Evolutionary conservation across 1,140 invertebrate species (phyloP).

Genomic region (Liolophura sinensis): DNA sequence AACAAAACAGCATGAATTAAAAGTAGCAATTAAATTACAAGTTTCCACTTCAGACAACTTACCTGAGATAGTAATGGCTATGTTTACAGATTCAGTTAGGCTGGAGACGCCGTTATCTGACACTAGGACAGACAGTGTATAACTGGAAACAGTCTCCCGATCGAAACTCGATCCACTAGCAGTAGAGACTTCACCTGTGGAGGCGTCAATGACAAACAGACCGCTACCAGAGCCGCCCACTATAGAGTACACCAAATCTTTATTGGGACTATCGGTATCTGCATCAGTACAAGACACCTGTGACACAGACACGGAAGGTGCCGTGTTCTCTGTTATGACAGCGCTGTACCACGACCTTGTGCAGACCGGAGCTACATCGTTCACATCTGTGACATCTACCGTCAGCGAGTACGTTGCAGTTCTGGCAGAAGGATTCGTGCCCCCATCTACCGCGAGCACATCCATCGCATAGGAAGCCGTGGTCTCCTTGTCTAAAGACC

Average conservation of each 20-base stretch:
- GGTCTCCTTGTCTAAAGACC: constrained; percentile 29
- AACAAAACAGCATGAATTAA: too few relatives aligned
- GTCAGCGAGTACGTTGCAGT: constrained; percentile 13
- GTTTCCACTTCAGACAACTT: too few relatives aligned
- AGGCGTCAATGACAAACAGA: not conserved
- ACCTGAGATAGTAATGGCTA: too few relatives aligned
- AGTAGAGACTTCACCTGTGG: not conserved
- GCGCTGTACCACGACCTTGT: not conserved
- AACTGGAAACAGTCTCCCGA: too few relatives aligned
- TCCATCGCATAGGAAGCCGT: constrained; percentile 18
- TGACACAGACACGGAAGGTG: not conserved
- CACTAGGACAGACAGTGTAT: too few relatives aligned
- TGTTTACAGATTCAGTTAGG: too few relatives aligned
- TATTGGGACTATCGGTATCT: not conserved
- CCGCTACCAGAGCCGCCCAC: not conserved
- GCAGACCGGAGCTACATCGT: not conserved
- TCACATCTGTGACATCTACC: constrained; percentile 10
- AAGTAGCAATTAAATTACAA: too few relatives aligned
- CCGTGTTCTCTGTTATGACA: not conserved
- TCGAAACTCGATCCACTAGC: too few relatives aligned
- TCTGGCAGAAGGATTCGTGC: constrained; percentile 17
- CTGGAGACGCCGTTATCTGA: too few relatives aligned
- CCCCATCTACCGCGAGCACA: constrained; percentile 25
- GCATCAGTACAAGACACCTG: not conserved
- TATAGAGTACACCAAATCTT: constrained; percentile 1